Evolutionary conservation across 2,797 vertebrate species (phyloP), one percentile per base, ranked within the genome.

Genomic region (Leontopithecus rosalia): DNA sequence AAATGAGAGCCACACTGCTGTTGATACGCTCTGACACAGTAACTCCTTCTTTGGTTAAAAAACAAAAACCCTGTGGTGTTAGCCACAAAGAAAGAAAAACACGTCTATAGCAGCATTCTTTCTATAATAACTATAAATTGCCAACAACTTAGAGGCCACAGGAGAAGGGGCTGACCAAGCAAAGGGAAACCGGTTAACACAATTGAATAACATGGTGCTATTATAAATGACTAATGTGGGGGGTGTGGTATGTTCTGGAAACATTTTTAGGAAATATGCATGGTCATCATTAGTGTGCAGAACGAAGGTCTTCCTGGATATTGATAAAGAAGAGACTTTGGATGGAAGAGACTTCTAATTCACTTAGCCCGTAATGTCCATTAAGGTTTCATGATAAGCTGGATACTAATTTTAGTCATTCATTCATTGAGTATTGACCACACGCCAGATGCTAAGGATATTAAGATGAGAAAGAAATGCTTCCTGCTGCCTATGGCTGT

Each of bases 381-480:
- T 96, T 92, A 93, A 96, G 91, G 39, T 91, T 97, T 97, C 85
- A 97, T 93, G 73, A 30, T 87, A 79, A 80, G 36, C 33, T 36
- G 75, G 26, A 86, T 39, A n/a, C 87, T 30, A 79, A 97, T 90
- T 90, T 95, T 88, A 87, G 76, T 33, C 52, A 43, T 92, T 88
- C 86, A 83, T 83, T 92, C 64, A 39, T 43, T n/a, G 92, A 76
- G 70, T 92, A 87, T 92, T 86, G 95, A 95, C 55, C 81, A 41
- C 5, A 10, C 30, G 55, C 77, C 64, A 72, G 81, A 72, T 19
- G 20, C 14, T n/a, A 67, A 81, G 73, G 86, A 41, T 46, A 36
- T 48, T 72, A 79, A 94, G 81, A 92, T 70, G 81, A 79, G 61
- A 14, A 85, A 73, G 81, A 91, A 94, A 41, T 8, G 30, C 28